Evolutionary conservation across 2,797 vertebrate genomes (phyloP).

Genomic region (Cynopterus sphinx): DNA sequence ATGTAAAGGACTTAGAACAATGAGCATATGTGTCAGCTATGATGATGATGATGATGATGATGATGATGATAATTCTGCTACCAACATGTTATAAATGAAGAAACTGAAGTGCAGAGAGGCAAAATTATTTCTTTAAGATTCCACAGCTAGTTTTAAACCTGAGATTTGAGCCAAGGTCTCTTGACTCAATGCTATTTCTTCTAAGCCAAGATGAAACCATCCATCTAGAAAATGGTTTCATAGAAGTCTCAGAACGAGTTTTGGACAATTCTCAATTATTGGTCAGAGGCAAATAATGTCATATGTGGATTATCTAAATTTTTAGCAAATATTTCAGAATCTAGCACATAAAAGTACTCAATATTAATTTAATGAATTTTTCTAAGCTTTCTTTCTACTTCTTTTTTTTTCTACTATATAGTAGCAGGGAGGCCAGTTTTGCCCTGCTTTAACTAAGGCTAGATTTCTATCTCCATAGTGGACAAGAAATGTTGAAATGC

Average conservation of each 20-base stretch:
- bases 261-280: not conserved
- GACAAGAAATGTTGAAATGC: not conserved
- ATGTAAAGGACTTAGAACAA: not conserved
- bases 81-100: not conserved
- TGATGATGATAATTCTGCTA: not conserved
- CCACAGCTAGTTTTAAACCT: not conserved
- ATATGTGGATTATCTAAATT: not conserved
- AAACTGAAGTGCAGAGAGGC: not conserved
- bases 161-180: not conserved
- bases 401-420: not conserved
- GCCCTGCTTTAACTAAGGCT: not conserved
- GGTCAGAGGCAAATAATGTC: not conserved
- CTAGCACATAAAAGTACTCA: not conserved
- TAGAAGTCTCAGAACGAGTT: not conserved
- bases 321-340: not conserved
- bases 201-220: not conserved
- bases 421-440: not conserved
- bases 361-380: not conserved
- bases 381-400: not conserved
- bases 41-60: not conserved
- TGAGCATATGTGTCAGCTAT: not conserved
- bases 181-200: conserved; percentile 29
- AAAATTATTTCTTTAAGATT: not conserved
- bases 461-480: not conserved
- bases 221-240: not conserved